Percentiles rank a stretch among this genome's conserved stretches.
Conservation (phyloP, 2,113 vertebrate genomes). For the Brachirus orientalis region DNA sequence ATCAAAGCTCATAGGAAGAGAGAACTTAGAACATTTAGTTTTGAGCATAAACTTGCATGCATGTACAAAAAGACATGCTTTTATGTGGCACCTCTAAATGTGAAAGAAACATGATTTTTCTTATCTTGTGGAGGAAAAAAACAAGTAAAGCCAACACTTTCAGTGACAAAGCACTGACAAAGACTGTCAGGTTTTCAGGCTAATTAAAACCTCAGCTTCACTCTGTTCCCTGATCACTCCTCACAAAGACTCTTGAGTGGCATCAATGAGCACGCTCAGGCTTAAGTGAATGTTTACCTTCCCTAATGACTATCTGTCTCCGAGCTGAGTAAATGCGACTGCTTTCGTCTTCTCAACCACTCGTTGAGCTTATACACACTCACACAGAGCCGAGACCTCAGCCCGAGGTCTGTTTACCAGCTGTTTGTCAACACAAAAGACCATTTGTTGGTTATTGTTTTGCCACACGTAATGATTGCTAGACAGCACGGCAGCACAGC, state of each 20-base stretch:
- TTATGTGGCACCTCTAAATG: constrained; percentile 17
- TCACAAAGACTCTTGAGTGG: constrained; percentile 75
- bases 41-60: constrained; percentile 6
- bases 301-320: constrained; percentile 79
- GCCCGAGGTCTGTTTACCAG: constrained; percentile 30
- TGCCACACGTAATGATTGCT: constrained; percentile 13
- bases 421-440: constrained; percentile 36
- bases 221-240: constrained; percentile 70
- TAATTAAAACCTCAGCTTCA: constrained; percentile 81
- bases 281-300: constrained; percentile 83
- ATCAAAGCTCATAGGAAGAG: constrained; percentile 4
- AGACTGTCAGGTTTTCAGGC: constrained; percentile 74
- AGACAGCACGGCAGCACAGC: not conserved
- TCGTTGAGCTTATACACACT: constrained; percentile 43
- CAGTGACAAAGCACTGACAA: constrained; percentile 63
- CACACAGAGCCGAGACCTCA: constrained; percentile 28
- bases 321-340: constrained; percentile 64
- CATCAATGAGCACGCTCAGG: constrained; percentile 67
- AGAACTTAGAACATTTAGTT: constrained; percentile 19
- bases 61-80: not conserved
- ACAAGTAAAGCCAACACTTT: constrained; percentile 19
- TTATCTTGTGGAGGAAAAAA: not conserved
- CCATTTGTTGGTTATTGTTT: constrained; percentile 38
- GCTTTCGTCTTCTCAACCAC: constrained; percentile 37
- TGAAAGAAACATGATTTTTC: constrained; percentile 7